These are phyloP conservation scores for Drosophila borborema DNA, from an alignment of 2,888 invertebrate genomes.

Conservation along the genomic window DNA sequence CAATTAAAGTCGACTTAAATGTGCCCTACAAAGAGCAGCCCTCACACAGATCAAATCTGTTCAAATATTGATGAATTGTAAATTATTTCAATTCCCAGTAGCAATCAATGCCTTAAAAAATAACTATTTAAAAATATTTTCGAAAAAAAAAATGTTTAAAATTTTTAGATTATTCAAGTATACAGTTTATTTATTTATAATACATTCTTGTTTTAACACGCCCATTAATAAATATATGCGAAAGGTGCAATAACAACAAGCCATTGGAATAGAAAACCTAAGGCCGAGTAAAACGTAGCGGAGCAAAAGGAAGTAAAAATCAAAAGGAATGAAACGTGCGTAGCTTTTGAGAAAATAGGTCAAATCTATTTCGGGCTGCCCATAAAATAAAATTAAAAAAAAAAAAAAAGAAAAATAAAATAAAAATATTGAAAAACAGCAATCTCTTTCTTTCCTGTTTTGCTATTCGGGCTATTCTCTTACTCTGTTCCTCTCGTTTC, in stretches of 20 bases:
- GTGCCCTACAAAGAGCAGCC: slow-evolving; percentile 30
- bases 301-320: slow-evolving; percentile 27
- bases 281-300: slow-evolving; percentile 9
- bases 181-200: slow-evolving; percentile 31
- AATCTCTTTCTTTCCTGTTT: slow-evolving; percentile 48
- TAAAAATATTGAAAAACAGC: slow-evolving; percentile 55
- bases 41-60: not conserved
- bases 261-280: not conserved
- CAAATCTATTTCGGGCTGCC: slow-evolving; percentile 69
- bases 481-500: not conserved
- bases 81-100: not conserved
- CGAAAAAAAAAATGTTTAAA: not conserved
- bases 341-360: slow-evolving; percentile 66
- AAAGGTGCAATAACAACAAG: not conserved
- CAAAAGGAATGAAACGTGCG: slow-evolving; percentile 55
- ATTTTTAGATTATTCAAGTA: slow-evolving; percentile 7
- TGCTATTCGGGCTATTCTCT: slow-evolving; percentile 10
- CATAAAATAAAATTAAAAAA: slow-evolving; percentile 45
- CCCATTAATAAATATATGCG: slow-evolving; percentile 46
- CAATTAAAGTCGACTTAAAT: slow-evolving; percentile 29
- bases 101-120: not conserved
- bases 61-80: not conserved
- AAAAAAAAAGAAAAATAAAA: slow-evolving; percentile 20
- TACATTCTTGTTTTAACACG: slow-evolving; percentile 41
- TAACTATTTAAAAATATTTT: not conserved